Percentiles rank a stretch among this genome's conserved stretches.
Evolutionary conservation across 2,797 vertebrate species (phyloP).

Genomic region (Melanotaenia pygmaea): DNA sequence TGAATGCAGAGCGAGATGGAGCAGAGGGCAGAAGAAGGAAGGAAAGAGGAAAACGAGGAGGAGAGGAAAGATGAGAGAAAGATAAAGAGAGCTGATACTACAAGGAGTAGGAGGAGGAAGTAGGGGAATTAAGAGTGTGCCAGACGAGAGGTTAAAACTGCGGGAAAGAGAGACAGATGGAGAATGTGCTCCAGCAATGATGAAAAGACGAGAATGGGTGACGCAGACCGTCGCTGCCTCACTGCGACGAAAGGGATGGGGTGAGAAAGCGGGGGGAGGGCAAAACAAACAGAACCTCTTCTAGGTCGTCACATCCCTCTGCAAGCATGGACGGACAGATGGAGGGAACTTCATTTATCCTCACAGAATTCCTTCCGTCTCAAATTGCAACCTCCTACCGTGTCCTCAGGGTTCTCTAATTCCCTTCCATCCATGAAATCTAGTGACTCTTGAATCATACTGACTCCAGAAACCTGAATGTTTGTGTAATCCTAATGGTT

Average conservation of each 20-base stretch:
- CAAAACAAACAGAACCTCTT: constrained; percentile 31
- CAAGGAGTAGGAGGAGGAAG: constrained; percentile 13
- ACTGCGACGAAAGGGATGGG: constrained; percentile 14
- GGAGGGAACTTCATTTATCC: background rate
- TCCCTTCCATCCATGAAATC: background rate
- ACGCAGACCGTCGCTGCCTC: constrained; percentile 19
- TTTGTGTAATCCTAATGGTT: background rate
- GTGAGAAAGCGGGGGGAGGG: constrained; percentile 12
- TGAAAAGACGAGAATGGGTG: constrained; percentile 31
- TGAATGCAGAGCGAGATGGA: constrained; percentile 65
- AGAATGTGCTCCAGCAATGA: constrained; percentile 44
- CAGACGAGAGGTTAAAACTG: constrained; percentile 27
- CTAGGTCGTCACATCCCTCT: background rate
- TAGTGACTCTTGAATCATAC: background rate
- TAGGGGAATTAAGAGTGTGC: constrained; percentile 9
- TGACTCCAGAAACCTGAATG: background rate
- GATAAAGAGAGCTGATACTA: constrained; percentile 38
- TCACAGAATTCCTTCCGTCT: background rate
- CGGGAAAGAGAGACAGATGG: constrained; percentile 41
- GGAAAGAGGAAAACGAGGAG: background rate
- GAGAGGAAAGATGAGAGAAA: background rate
- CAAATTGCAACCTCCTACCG: background rate
- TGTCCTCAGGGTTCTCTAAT: background rate
- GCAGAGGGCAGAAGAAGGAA: constrained; percentile 4
- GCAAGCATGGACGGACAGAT: constrained; percentile 7